Evolutionary conservation across 2,113 vertebrate species (phyloP).

Genomic region (Marmota flaviventris): DNA sequence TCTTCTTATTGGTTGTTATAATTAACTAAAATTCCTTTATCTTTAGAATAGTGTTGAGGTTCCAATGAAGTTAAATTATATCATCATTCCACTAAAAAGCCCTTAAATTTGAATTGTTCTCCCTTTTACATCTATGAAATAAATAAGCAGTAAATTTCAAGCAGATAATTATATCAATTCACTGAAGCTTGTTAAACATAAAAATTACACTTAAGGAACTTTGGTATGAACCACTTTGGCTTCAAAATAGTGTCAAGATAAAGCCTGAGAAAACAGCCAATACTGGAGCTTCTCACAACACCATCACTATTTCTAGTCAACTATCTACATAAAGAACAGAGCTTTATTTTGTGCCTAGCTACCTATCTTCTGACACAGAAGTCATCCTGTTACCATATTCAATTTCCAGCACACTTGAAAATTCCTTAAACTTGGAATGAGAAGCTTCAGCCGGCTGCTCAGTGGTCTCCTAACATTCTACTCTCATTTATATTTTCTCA

Average conservation of each 20-base stretch:
- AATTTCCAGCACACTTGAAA: neutral
- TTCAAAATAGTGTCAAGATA: conserved; percentile 14
- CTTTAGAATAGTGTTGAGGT: neutral
- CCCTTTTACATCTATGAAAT: neutral
- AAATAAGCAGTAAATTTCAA: conserved; percentile 33
- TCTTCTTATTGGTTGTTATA: neutral
- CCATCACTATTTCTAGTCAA: neutral
- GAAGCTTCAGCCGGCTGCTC: neutral
- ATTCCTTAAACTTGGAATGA: neutral
- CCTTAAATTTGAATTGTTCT: neutral
- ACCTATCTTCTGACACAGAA: neutral
- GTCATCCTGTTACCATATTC: neutral
- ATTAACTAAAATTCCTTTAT: neutral
- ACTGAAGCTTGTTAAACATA: neutral
- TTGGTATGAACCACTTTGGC: neutral
- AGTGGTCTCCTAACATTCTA: neutral
- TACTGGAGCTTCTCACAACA: neutral
- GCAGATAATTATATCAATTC: neutral
- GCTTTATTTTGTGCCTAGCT: neutral
- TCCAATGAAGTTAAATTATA: conserved; percentile 5
- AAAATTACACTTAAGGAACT: neutral
- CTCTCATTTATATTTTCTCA: neutral
- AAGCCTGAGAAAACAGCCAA: neutral
- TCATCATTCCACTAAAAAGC: neutral
- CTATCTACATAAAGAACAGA: neutral